phyloP scores from a whole-genome alignment of 2,888 invertebrate species.

The Thymelicus acteon region DNA sequence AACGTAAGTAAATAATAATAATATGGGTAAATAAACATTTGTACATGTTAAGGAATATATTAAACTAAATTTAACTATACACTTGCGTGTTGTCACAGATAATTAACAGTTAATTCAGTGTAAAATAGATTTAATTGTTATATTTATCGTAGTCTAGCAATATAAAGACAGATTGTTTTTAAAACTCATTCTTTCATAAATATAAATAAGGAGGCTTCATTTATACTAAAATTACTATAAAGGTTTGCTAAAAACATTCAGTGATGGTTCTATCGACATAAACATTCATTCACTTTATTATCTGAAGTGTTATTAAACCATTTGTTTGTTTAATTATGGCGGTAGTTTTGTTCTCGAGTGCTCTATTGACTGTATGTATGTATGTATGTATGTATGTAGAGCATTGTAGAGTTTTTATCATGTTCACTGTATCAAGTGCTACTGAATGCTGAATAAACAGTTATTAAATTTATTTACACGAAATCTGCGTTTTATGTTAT shows the following conservation, averaged over 20 bases:
- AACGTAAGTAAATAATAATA: conserved; percentile 63
- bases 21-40: neutral
- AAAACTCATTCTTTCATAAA: too few relatives aligned
- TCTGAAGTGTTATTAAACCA: conserved; percentile 10
- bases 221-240: too few relatives aligned
- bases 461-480: neutral
- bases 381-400: too few relatives aligned
- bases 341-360: conserved; percentile 17
- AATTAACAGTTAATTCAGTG: too few relatives aligned
- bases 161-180: too few relatives aligned
- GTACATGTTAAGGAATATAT: neutral
- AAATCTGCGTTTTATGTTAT: too few relatives aligned
- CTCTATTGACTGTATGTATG: conserved; percentile 13
- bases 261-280: neutral
- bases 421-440: neutral
- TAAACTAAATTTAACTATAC: neutral
- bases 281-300: neutral
- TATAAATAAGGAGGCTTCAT: too few relatives aligned
- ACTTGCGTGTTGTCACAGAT: too few relatives aligned
- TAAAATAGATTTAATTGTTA: too few relatives aligned
- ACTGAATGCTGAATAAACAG: neutral
- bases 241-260: too few relatives aligned
- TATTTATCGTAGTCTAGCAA: too few relatives aligned
- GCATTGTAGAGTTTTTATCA: conserved; percentile 3
- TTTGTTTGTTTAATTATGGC: conserved; percentile 7